These are phyloP conservation scores for Meta bourneti DNA, from an alignment of 2,888 invertebrate species.

Conservation along the genomic window DNA sequence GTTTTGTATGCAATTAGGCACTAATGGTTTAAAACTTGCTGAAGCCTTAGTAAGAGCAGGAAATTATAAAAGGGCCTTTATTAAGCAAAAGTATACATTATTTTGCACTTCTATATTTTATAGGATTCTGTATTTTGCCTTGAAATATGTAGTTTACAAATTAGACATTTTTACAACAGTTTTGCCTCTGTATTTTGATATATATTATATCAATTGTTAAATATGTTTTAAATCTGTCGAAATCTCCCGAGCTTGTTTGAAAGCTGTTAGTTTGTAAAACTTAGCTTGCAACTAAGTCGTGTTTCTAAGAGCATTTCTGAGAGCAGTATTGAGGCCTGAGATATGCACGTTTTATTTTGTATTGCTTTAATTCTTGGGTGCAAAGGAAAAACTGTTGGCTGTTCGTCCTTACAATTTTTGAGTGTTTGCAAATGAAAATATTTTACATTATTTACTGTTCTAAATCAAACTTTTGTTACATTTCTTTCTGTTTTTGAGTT, in stretches of 20 bases:
- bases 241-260: constrained; percentile 60
- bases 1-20: not conserved
- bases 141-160: constrained; percentile 54
- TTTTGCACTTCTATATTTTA: constrained; percentile 57
- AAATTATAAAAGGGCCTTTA: not conserved
- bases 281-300: not conserved
- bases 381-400: not conserved
- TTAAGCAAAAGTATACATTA: constrained; percentile 42
- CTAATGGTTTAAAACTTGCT: not conserved
- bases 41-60: constrained; percentile 18
- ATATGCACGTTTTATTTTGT: constrained; percentile 38
- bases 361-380: constrained; percentile 25
- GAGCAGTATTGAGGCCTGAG: constrained; percentile 38
- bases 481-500: constrained; percentile 58
- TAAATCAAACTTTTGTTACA: constrained; percentile 69
- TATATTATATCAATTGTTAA: constrained; percentile 71
- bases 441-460: constrained; percentile 49
- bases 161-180: constrained; percentile 58
- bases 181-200: constrained; percentile 70
- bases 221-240: constrained; percentile 54
- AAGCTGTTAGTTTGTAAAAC: constrained; percentile 38
- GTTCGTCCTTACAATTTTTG: constrained; percentile 19
- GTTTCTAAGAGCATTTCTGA: not conserved
- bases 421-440: constrained; percentile 48
- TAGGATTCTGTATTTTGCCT: constrained; percentile 50